These are phyloP conservation scores for Danio tinwini DNA, from an alignment of 2,797 vertebrate genomes.

Conservation along the genomic window DNA sequence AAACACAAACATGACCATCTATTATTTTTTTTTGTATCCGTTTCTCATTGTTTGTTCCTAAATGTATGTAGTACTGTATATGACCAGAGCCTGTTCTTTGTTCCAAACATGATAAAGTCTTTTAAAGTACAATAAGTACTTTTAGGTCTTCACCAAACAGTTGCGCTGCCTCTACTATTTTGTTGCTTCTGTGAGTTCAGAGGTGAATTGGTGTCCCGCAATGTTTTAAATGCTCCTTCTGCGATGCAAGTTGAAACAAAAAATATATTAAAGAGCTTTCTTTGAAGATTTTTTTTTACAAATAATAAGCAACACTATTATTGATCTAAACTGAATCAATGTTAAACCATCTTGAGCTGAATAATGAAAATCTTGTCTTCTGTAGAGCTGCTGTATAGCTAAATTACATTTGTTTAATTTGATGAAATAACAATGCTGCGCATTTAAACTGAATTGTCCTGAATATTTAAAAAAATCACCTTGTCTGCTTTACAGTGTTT, in stretches of 20 bases:
- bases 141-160: constrained; percentile 8
- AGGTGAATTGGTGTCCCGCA: constrained; percentile 3
- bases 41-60: constrained; percentile 10
- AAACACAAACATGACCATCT: constrained; percentile 9
- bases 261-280: constrained; percentile 32
- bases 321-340: not conserved
- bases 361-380: not conserved
- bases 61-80: not conserved
- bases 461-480: too few relatives aligned
- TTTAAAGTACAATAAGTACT: constrained; percentile 6
- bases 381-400: not conserved
- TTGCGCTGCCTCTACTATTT: not conserved
- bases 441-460: too few relatives aligned
- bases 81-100: not conserved
- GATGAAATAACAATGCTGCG: too few relatives aligned
- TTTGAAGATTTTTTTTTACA: not conserved
- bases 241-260: constrained; percentile 14
- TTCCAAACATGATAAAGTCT: constrained; percentile 18
- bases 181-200: constrained; percentile 11
- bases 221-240: constrained; percentile 30
- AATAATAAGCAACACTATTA: not conserved
- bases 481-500: too few relatives aligned
- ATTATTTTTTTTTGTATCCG: not conserved
- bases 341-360: not conserved
- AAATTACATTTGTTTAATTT: not conserved